A percentile compares a stretch with the other conserved stretches of the same genome.
Conservation (phyloP, 2,797 vertebrate species). For the Brachyrhaphis roseni region DNA sequence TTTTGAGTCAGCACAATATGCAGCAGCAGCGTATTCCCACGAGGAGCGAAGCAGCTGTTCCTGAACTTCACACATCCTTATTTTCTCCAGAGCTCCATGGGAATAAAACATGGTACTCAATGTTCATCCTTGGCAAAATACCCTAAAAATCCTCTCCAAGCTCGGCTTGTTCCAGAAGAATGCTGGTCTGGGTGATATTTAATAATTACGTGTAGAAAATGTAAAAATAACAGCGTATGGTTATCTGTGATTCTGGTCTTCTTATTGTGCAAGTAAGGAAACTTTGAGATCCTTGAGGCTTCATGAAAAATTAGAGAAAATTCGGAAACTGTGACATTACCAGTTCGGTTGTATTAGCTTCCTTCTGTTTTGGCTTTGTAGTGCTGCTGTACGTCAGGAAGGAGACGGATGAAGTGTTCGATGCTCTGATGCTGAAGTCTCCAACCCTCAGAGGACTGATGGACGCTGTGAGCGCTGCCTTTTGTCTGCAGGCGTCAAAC, state of each 20-base stretch:
- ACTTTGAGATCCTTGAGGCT: neutral
- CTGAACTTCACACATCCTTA: neutral
- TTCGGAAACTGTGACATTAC: neutral
- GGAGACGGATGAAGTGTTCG: slow-evolving; percentile 96
- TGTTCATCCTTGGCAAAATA: neutral
- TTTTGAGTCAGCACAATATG: neutral
- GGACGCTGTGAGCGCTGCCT: slow-evolving; percentile 90
- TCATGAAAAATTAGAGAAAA: neutral
- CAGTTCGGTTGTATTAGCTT: neutral
- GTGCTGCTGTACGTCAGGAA: slow-evolving; percentile 96
- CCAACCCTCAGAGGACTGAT: slow-evolving; percentile 94
- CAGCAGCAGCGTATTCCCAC: neutral
- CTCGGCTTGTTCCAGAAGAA: neutral
- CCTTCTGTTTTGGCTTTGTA: slow-evolving; percentile 66
- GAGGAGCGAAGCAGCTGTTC: neutral
- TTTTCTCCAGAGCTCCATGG: neutral
- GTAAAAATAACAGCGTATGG: neutral
- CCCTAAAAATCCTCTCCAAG: neutral
- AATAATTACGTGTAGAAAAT: neutral
- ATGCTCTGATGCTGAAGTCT: slow-evolving; percentile 96
- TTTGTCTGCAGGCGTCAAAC: slow-evolving; percentile 2
- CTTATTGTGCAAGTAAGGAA: neutral
- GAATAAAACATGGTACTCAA: neutral
- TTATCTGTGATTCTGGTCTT: neutral
- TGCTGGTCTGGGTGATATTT: neutral